Evolutionary conservation across 1,140 invertebrate species (phyloP), one percentile per base, ranked within the genome.

Genomic region (Vanessa atalanta): DNA sequence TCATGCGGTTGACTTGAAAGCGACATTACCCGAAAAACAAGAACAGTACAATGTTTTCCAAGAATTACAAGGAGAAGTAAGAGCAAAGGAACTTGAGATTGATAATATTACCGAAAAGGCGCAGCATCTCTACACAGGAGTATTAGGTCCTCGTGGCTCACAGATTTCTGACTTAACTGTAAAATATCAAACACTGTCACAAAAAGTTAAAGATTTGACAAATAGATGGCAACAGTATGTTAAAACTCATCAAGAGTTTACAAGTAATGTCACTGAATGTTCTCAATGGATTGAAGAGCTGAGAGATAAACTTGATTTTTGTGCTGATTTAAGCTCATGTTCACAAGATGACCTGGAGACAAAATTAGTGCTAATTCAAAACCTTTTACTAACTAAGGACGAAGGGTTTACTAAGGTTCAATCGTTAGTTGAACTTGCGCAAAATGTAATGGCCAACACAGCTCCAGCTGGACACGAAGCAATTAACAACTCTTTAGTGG

Each of bases 201-300:
- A 96, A 76, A 98, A 97, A 93, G 96, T 98, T 9, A 99, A 99
- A 89, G 98, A 99, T 85, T 89, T 98, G 20, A 96, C 97, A 64
- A 95, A 95, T 61, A 96, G 97, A 72, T 99, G 98, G 98, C 97
- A 98, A 79, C 96, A 97, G 79, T 98, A 98, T 91, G 98, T 98
- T 0, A 95, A 95, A 48, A 96, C 95, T 51, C 98, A 99, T 87
- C 96, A 98, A 92, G 96, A 98, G 77, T 98, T 98, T 86, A 95
- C 97, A 20, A 96, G 95, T 75, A 95, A 96, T 75, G 93, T 98
- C 9, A 93, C 95, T 0, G 96, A 98, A 83, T 98, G 96, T 79
- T 94, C 94, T 9, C 94, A 95, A 37, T 98, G 97, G 97, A 93
- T 99, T n/a, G 95, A 96, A 70, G 96, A 97, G 71, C 95, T 98